Evolutionary conservation across 2,113 vertebrate genomes (phyloP).

Genomic region (Gadus macrocephalus): DNA sequence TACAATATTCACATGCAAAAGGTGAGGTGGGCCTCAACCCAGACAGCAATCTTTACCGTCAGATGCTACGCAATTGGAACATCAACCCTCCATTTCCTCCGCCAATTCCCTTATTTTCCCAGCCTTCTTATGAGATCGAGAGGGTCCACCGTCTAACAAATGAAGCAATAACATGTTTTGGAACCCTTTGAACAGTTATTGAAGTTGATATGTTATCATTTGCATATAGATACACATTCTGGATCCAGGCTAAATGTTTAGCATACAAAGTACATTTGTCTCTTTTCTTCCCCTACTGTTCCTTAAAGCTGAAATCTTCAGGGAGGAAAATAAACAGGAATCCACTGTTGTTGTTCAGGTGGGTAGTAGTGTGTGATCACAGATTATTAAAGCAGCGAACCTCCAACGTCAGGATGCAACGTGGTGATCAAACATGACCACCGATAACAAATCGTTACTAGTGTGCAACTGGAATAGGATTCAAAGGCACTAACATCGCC

Average conservation of each 20-base stretch:
- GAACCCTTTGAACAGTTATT: conserved; percentile 69
- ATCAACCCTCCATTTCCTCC: conserved; percentile 31
- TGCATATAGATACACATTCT: conserved; percentile 77
- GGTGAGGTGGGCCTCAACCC: conserved; percentile 51
- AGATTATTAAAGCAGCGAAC: too few species aligned
- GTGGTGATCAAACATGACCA: too few species aligned
- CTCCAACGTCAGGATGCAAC: too few species aligned
- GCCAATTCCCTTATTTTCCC: conserved; percentile 43
- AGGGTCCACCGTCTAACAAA: conserved; percentile 66
- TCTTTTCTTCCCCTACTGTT: conserved; percentile 34
- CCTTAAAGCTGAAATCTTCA: conserved; percentile 46
- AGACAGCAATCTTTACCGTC: conserved; percentile 58
- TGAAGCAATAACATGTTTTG: conserved; percentile 66
- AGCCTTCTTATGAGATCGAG: conserved; percentile 60
- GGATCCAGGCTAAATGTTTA: conserved; percentile 70
- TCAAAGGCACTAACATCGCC: too few species aligned
- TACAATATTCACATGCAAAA: conserved; percentile 51
- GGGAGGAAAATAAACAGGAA: neutral
- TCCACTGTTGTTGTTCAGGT: neutral
- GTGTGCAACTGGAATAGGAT: too few species aligned
- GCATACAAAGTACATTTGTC: conserved; percentile 70
- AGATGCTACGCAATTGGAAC: conserved; percentile 34
- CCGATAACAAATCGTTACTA: too few species aligned
- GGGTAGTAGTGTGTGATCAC: too few species aligned
- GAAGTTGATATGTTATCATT: conserved; percentile 73